Base-by-base conservation (phyloP, 2,888 invertebrate genomes). In the Hermaeophaga mercurialis region DNA sequence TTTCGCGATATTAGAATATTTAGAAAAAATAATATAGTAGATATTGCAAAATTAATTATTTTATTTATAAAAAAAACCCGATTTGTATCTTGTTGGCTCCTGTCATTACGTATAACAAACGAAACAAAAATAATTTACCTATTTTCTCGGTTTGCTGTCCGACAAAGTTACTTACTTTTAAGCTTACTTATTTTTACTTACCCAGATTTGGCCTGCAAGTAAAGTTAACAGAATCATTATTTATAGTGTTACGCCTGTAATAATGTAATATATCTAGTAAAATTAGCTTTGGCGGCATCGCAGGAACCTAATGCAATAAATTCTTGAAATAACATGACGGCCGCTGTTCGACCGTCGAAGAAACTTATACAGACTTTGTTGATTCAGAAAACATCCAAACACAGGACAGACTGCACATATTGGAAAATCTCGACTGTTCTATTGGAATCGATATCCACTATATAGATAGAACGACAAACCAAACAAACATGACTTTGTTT, bases 291-390 rank as follows among this genome's bases (percentile, higher is more conserved):
- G 39, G 19, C 18, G 39, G 39, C 39, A 12, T 39, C 19, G 19
- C 12, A 39, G 19, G 39, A n/a, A n/a, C n/a, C n/a, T 39, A 39
- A 39, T 39, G 19, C 39, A 39, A 39, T 39, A 39, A 39, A 39
- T 22, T 19, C 19, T 39, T 39, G 22, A 19, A 39, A 39, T 22
- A 39, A 19, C 39, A 39, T 39, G 39, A 18, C 38, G 39, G 12
- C 14, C 39, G 39, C 22, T 19, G 39, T 39, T 22, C 18, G 17
- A 4, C 11, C 2, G 31, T 11, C 31, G 3, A 11, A 31, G 11
- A 11, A 31, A 31, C 31, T 31, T 31, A 31, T 31, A 31, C 12
- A 3, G 31, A 31, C 31, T 31, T 31, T 31, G 31, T 31, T 31
- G 31, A 31, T 31, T 31, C 31, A 11, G 31, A 31, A 31, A 31